Percentiles rank a stretch among this genome's conserved stretches.
These are phyloP conservation scores for Turritopsis rubra DNA, from an alignment of 30 jellyfish, hydroid and myxozoan species.

Conservation along the genomic window DNA sequence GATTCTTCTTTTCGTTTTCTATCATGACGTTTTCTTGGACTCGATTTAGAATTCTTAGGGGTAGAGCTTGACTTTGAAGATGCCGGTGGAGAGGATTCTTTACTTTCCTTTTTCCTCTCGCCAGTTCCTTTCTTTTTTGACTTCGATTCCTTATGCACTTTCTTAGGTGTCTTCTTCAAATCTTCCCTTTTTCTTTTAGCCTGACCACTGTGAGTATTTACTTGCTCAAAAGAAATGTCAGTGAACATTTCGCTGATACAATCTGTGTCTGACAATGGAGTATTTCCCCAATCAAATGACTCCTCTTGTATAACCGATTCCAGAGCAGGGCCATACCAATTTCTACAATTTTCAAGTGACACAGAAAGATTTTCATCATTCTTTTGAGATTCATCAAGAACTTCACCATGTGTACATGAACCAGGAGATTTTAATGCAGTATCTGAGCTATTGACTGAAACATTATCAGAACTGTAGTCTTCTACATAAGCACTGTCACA, in stretches of 20 bases:
- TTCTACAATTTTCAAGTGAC: constrained; percentile 8
- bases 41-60: not conserved
- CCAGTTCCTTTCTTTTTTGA: not conserved
- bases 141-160: not conserved
- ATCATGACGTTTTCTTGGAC: not conserved
- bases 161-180: not conserved
- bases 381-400: not conserved
- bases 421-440: constrained; percentile 10
- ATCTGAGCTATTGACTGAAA: constrained; percentile 16
- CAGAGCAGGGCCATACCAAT: constrained; percentile 19
- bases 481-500: constrained; percentile 20
- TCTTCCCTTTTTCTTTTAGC: not conserved
- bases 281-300: not conserved
- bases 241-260: not conserved
- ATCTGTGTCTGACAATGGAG: not conserved
- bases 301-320: constrained; percentile 5
- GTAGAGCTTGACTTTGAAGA: not conserved
- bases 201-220: not conserved
- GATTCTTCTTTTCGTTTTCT: not conserved
- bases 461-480: constrained; percentile 28
- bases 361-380: not conserved
- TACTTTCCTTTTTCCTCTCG: not conserved
- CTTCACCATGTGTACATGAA: not conserved
- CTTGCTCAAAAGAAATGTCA: not conserved
- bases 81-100: not conserved